Evolutionary conservation across 2,113 vertebrate genomes (phyloP).

Genomic region (Chascanopsetta lugubris): DNA sequence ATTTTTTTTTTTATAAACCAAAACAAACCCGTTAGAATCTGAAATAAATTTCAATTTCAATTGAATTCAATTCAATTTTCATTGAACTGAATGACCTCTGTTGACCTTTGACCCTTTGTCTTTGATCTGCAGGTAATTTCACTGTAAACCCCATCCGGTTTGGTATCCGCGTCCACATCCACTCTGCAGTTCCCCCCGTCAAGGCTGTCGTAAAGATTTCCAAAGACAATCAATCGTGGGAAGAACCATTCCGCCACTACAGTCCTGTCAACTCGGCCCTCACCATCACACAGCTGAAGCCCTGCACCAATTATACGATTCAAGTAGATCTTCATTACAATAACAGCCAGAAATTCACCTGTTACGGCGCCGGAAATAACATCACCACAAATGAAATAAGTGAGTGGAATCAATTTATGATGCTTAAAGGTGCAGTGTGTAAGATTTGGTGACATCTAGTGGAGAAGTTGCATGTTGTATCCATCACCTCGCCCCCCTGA

Average conservation of each 20-base stretch:
- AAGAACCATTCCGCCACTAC: fast-evolving
- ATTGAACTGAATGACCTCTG: too few species aligned
- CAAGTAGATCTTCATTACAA: fast-evolving
- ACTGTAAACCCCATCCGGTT: fast-evolving
- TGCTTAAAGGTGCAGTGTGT: too few species aligned
- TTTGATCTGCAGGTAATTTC: conserved; percentile 55
- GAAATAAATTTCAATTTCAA: too few species aligned
- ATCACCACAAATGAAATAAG: background rate
- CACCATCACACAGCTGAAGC: conserved; percentile 27
- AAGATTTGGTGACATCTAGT: too few species aligned
- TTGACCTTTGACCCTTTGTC: background rate
- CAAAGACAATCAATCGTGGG: fast-evolving
- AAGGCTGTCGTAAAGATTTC: fast-evolving
- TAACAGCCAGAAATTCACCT: background rate
- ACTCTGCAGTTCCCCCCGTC: background rate
- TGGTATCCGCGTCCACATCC: conserved; percentile 32
- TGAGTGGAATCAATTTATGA: conserved; percentile 48
- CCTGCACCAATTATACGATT: conserved; percentile 55
- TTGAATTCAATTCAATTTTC: too few species aligned
- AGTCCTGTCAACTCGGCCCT: fast-evolving
- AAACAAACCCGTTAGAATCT: too few species aligned
- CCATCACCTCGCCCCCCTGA: too few species aligned
- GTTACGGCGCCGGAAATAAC: background rate
- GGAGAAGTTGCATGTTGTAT: too few species aligned
- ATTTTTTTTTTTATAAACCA: too few species aligned